phyloP scores from a whole-genome alignment of 1,140 invertebrate species.

The Helicoverpa armigera region DNA sequence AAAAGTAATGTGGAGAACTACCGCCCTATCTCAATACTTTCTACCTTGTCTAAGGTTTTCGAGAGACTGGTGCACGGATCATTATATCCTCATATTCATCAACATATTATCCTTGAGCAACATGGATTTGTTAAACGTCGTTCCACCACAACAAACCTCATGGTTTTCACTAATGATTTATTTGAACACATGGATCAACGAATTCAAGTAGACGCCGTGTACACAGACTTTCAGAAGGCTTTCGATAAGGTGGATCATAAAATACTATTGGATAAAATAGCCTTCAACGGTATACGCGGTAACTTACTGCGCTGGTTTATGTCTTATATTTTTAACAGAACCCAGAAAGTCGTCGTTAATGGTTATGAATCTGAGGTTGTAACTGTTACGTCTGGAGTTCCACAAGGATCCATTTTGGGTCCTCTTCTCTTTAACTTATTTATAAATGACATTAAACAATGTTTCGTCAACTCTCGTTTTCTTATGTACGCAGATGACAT shows the following conservation, averaged over 20 bases:
- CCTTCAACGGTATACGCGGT: neutral
- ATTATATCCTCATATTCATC: neutral
- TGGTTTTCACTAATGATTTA: neutral
- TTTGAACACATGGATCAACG: neutral
- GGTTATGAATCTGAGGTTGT: neutral
- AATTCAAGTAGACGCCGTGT: neutral
- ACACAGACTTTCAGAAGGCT: neutral
- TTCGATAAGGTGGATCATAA: neutral
- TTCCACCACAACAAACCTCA: neutral
- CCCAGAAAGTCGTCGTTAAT: neutral
- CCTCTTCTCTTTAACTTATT: neutral
- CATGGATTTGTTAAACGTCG: neutral
- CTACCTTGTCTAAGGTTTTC: neutral
- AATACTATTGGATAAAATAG: neutral
- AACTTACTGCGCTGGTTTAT: neutral
- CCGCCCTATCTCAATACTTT: neutral
- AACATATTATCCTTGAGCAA: neutral
- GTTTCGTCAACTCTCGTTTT: neutral
- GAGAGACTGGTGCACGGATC: neutral
- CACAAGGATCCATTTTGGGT: neutral
- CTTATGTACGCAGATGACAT: neutral
- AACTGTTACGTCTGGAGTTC: neutral
- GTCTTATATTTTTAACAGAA: neutral
- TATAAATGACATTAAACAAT: neutral
- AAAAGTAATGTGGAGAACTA: neutral